Conservation (phyloP, 2,113 vertebrate species). For the Sciurus niger region DNA sequence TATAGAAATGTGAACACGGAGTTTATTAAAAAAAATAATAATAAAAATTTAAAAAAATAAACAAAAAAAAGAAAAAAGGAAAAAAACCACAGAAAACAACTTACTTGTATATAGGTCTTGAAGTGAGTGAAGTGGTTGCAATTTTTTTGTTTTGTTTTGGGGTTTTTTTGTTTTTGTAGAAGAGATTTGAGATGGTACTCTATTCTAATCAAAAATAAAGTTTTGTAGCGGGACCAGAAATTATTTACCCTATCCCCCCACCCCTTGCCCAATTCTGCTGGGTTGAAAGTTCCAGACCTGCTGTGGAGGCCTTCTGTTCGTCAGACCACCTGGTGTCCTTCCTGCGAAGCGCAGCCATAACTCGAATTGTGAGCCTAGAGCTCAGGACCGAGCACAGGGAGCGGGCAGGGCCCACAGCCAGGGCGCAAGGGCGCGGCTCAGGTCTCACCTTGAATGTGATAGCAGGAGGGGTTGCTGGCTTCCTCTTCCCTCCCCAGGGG, state of each 20-base stretch:
- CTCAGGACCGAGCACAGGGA: not conserved
- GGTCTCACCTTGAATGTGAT: not conserved
- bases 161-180: slow-evolving; percentile 61
- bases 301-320: slow-evolving; percentile 24
- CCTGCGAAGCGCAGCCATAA: not conserved
- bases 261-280: not conserved
- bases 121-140: slow-evolving; percentile 73
- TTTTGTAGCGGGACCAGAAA: slow-evolving; percentile 85
- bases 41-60: slow-evolving; percentile 21
- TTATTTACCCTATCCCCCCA: slow-evolving; percentile 52
- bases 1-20: slow-evolving; percentile 85
- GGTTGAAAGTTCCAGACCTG: slow-evolving; percentile 48
- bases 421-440: not conserved
- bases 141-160: slow-evolving; percentile 34
- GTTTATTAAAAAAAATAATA: slow-evolving; percentile 79
- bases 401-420: not conserved
- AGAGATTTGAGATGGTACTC: slow-evolving; percentile 83
- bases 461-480: not conserved
- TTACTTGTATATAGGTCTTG: slow-evolving; percentile 82
- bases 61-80: not conserved
- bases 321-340: slow-evolving; percentile 14
- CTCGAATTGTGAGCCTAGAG: not conserved
- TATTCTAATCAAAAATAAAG: slow-evolving; percentile 83
- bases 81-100: slow-evolving; percentile 79
- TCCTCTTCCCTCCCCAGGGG: not conserved